Conservation (phyloP, 2,797 vertebrate species). For the Sardinella longiceps region DNA sequence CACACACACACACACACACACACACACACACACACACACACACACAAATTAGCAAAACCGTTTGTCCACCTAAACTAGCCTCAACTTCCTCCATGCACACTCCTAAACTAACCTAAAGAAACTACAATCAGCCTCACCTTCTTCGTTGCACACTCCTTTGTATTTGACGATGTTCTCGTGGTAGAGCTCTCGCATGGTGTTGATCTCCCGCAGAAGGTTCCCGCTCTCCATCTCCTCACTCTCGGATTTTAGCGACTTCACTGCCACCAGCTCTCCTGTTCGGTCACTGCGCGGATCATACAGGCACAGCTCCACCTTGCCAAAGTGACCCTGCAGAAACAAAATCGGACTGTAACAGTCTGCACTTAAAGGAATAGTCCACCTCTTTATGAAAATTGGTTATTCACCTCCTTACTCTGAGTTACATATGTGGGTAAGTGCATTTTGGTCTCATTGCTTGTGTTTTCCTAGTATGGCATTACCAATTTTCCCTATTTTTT, state of each 20-base stretch:
- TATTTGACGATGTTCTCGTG: slow-evolving; percentile 89
- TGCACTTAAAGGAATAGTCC: too few species aligned
- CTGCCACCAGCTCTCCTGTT: slow-evolving; percentile 83
- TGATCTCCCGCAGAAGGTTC: slow-evolving; percentile 84
- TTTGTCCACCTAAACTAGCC: background rate
- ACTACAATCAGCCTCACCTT: too few species aligned
- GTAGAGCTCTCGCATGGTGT: slow-evolving; percentile 84
- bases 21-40: background rate
- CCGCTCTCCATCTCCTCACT: slow-evolving; percentile 80
- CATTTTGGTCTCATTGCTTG: too few species aligned
- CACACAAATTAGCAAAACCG: background rate
- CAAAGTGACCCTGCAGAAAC: slow-evolving; percentile 82
- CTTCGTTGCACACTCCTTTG: slow-evolving; percentile 86
- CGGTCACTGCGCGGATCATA: slow-evolving; percentile 85
- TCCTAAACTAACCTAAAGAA: too few species aligned
- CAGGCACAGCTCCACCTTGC: slow-evolving; percentile 86
- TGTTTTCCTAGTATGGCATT: too few species aligned
- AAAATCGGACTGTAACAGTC: background rate
- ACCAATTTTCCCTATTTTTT: too few species aligned
- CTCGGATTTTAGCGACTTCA: slow-evolving; percentile 85
- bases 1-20: background rate
- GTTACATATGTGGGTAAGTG: too few species aligned
- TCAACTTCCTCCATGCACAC: slow-evolving; percentile 85
- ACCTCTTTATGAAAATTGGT: too few species aligned
- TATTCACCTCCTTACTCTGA: too few species aligned